Base-by-base conservation (phyloP, 1,140 invertebrate genomes). In the Araneus ventricosus region DNA sequence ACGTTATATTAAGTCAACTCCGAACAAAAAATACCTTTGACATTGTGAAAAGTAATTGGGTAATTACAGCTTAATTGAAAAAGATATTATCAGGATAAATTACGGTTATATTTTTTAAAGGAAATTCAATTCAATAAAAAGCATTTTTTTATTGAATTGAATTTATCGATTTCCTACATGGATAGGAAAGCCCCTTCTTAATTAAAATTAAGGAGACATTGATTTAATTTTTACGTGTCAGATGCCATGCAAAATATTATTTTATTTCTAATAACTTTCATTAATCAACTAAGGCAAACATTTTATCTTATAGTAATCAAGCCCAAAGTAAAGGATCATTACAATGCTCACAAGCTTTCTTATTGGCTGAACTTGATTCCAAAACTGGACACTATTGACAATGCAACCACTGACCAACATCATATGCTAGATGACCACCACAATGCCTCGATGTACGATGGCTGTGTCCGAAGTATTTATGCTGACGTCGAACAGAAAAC, bases 331-430 rank as follows among this genome's bases (percentile, higher is more conserved):
- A 96, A 97, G 93, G 97, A 97, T 94, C 98, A 98, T 95, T 99
- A 98, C 95, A 96, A 98, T 2, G 97, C 98, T 59, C 97, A 98
- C 95, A 98, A 98, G 95, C 97, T 98, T 96, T 98, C 98, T 14
- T 96, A 99, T 88, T 99, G 98, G 98, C 95, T 98, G 92, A 98
- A 98, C 94, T 96, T 99, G 41, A 97, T 99, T 92, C 98, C 98
- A 2, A 98, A 98, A 95, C 94, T 97, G 27, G 98, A 99, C 94
- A 97, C 97, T 59, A 94, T 52, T 20, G 93, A 90, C 34, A 92
- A 85, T 45, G 57, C 27, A 6, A 90, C 88, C 4, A n/a, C 63
- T 10, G 61, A 80, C 22, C 86, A 88, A 30, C 93, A 94, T 59
- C 90, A 94, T 39, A 75, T 92, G 70, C 61, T 94, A n/a, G 67